These are phyloP conservation scores for Bombylius major DNA, from an alignment of 2,888 invertebrate species.

Conservation along the genomic window DNA sequence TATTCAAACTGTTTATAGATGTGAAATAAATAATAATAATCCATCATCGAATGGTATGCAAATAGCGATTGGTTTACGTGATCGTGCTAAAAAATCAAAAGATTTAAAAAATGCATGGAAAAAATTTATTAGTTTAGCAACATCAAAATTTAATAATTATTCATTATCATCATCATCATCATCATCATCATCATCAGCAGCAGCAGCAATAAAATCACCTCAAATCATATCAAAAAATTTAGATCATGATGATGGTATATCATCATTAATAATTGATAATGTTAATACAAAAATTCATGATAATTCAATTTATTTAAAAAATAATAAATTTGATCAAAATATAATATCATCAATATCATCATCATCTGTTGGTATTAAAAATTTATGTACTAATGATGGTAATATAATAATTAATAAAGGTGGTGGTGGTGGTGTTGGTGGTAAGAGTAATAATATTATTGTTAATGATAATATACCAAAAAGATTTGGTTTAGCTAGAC, in stretches of 20 bases:
- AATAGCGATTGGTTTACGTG: slow-evolving; percentile 35
- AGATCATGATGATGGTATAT: slow-evolving; percentile 29
- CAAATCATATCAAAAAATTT: slow-evolving; percentile 2
- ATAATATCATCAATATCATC: too few relatives aligned
- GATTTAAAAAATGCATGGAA: slow-evolving; percentile 38
- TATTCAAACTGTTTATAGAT: slow-evolving; percentile 33
- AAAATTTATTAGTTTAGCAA: slow-evolving; percentile 35
- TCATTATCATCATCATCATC: neutral
- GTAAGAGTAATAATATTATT: too few relatives aligned
- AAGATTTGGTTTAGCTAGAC: neutral
- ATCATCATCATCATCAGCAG: too few relatives aligned
- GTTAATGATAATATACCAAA: neutral
- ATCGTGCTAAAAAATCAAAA: slow-evolving; percentile 36
- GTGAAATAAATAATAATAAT: slow-evolving; percentile 25
- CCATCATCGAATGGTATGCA: slow-evolving; percentile 36
- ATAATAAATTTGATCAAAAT: too few relatives aligned
- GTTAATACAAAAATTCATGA: slow-evolving; percentile 21
- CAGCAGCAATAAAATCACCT: neutral
- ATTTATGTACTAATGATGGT: too few relatives aligned
- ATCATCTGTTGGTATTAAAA: too few relatives aligned
- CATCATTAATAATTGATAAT: slow-evolving; percentile 26
- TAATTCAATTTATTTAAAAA: slow-evolving; percentile 18
- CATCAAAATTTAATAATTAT: slow-evolving; percentile 29
- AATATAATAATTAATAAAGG: neutral
- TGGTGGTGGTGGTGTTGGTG: neutral